Base-by-base conservation (phyloP, 1,140 invertebrate genomes). In the Pogonomyrmex californicus region DNA sequence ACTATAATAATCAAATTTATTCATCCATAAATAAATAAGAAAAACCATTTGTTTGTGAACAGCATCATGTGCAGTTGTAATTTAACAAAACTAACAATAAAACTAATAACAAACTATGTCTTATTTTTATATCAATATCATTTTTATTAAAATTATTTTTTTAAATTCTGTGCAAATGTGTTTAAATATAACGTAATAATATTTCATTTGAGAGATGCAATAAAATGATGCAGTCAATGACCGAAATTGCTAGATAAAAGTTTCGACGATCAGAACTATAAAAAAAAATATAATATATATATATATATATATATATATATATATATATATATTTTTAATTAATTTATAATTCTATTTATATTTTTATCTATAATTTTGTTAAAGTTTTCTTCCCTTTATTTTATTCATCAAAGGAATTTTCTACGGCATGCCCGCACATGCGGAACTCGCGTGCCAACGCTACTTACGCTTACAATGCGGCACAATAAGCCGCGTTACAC, bases 321-420 rank as follows among this genome's bases (percentile, higher is more conserved):
- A 23, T 23, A 23, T 0, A 23, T 23, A 23, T 23, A 23, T 23
- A 23, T 23, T 23, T 23, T 23, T 23, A 23, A 23, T 23, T 23
- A 23, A 23, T 23, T 23, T 23, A 23, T 23, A 23, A 23, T 23
- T 23, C 23, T 23, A 23, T 23, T 23, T 23, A 23, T 23, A 23
- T 23, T 23, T 23, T 23, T 23, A 23, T 23, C 23, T 23, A 23
- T 23, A 23, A 23, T 23, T 75, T 66, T 68, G 47, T 30, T 82
- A 87, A 87, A 87, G 38, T 87, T 88, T 87, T 58, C 49, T 71
- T 78, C 56, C 56, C 30, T 85, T 70, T 47, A 73, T 23, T 66
- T 38, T 88, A 87, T 87, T 60, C 73, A 85, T 89, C 79, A 79
- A 68, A 12, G 36, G 47, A 60, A 51, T 76, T 73, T 68, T 63